phyloP scores from a whole-genome alignment of 2,888 invertebrate species.

The Mantis religiosa region DNA sequence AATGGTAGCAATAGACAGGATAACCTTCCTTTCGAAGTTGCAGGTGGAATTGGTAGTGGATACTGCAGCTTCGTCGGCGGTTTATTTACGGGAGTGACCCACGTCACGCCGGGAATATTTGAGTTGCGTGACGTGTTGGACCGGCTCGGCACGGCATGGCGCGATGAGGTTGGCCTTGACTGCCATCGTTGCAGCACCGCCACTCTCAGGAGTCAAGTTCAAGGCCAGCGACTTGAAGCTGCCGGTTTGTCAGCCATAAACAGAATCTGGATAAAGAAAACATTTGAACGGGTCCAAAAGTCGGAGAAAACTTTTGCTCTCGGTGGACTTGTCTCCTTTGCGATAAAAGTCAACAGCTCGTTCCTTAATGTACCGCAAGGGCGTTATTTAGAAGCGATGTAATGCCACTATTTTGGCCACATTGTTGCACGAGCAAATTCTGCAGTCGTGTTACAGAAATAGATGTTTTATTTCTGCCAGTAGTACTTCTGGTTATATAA shows the following conservation, averaged over 20 bases:
- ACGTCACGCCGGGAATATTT: neutral
- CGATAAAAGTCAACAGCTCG: neutral
- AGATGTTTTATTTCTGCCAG: neutral
- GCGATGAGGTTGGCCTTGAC: slow-evolving; percentile 21
- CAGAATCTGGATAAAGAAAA: neutral
- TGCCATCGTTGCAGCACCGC: slow-evolving; percentile 2
- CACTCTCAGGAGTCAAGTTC: slow-evolving; percentile 23
- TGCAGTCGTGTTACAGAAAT: neutral
- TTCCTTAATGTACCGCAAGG: neutral
- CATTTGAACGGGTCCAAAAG: neutral
- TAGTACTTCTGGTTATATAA: neutral
- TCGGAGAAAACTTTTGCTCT: neutral
- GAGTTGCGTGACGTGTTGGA: slow-evolving; percentile 11
- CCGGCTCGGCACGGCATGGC: slow-evolving; percentile 16
- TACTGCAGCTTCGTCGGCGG: neutral
- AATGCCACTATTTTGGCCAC: neutral
- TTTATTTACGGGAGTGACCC: slow-evolving; percentile 16
- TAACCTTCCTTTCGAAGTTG: neutral
- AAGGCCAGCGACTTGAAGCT: slow-evolving; percentile 16
- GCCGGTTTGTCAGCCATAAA: neutral
- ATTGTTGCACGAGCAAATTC: neutral
- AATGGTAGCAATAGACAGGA: neutral
- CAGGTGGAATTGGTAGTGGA: neutral
- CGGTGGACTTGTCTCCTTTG: neutral
- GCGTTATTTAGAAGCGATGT: neutral